A percentile compares a stretch with the other conserved stretches of the same genome.
phyloP scores from a whole-genome alignment of 1,140 invertebrate species.

The Nixonia krombeini region DNA sequence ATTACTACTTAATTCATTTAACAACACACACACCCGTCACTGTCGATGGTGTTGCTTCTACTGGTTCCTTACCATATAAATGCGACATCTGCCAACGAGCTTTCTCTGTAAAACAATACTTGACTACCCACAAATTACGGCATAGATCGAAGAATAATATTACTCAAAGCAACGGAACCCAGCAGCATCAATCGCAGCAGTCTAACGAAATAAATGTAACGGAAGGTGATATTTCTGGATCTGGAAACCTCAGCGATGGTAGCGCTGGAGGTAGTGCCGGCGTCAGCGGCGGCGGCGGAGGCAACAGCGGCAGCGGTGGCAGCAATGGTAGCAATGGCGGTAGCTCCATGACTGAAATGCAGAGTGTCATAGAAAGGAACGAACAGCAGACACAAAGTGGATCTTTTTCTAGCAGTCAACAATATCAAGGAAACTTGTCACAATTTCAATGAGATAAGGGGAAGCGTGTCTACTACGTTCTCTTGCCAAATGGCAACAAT shows the following conservation, averaged over 20 bases:
- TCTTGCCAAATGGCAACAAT: constrained; percentile 69
- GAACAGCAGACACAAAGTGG: constrained; percentile 53
- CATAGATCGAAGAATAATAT: constrained; percentile 65
- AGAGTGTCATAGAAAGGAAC: constrained; percentile 60
- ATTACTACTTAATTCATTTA: constrained; percentile 78
- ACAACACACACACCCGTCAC: constrained; percentile 69
- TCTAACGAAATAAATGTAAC: constrained; percentile 2
- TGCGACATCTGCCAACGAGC: constrained; percentile 74
- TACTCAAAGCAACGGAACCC: constrained; percentile 42
- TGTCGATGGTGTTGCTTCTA: constrained; percentile 51
- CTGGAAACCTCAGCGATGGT: constrained; percentile 20
- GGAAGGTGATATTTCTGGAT: neutral
- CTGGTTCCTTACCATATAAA: constrained; percentile 70
- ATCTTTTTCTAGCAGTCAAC: constrained; percentile 55
- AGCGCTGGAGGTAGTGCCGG: too few species aligned
- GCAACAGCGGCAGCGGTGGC: constrained; percentile 25
- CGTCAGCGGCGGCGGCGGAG: constrained; percentile 28
- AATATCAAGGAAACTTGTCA: constrained; percentile 65
- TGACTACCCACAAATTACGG: constrained; percentile 69
- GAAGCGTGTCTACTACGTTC: constrained; percentile 70
- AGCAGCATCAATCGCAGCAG: constrained; percentile 43
- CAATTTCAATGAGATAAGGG: constrained; percentile 72
- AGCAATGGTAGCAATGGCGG: constrained; percentile 25
- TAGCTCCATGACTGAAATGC: constrained; percentile 59
- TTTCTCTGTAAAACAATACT: constrained; percentile 72